Percentiles rank a stretch among this genome's conserved stretches.
These are phyloP conservation scores for Vulpes ferrilata DNA, from an alignment of 2,113 vertebrate species.

Conservation along the genomic window DNA sequence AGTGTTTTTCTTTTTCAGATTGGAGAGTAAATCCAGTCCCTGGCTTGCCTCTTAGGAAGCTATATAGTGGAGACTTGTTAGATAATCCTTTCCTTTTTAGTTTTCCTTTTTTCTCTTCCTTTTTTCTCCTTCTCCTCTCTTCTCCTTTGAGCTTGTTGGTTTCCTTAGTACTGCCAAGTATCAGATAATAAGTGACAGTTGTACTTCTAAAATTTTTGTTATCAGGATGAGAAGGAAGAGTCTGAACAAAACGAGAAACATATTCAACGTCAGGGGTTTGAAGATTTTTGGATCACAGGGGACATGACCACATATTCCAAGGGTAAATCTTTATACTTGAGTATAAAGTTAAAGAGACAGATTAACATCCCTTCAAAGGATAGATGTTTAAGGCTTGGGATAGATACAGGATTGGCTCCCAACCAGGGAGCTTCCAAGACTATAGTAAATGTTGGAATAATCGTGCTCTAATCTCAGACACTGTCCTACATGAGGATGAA, in stretches of 20 bases:
- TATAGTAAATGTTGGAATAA: slow-evolving; percentile 30
- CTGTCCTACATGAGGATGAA: neutral
- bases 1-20: slow-evolving; percentile 33
- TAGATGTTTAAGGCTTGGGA: neutral
- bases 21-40: neutral
- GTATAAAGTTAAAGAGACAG: slow-evolving; percentile 8
- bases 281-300: slow-evolving; percentile 19
- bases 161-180: neutral
- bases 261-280: slow-evolving; percentile 34
- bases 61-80: neutral
- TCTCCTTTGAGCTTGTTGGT: slow-evolving; percentile 10
- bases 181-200: slow-evolving; percentile 12
- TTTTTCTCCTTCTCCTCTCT: neutral
- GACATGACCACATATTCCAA: neutral
- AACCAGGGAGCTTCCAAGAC: neutral
- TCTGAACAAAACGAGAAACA: neutral
- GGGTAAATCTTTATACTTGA: slow-evolving; percentile 24
- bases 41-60: neutral
- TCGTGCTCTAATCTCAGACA: neutral
- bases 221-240: slow-evolving; percentile 8
- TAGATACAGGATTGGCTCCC: neutral
- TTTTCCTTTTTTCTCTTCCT: neutral
- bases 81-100: neutral
- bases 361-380: slow-evolving; percentile 4
- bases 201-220: neutral